A percentile compares a stretch with the other conserved stretches of the same genome.
Conservation (phyloP, 37 sponge, comb jelly and placozoan genomes). For the Petrosia ficiformis region DNA sequence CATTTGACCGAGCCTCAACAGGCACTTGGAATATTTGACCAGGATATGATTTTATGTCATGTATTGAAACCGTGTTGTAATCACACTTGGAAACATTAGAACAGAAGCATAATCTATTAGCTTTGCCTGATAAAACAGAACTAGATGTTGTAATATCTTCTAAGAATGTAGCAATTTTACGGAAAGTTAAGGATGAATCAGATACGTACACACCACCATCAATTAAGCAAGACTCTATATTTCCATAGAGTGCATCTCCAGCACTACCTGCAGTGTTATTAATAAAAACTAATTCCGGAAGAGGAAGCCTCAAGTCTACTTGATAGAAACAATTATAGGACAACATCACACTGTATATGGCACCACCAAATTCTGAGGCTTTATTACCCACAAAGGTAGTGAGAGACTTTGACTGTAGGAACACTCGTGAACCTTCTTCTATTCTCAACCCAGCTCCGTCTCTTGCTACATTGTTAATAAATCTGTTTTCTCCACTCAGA, state of each 20-base stretch:
- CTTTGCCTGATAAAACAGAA: not conserved
- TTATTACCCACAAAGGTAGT: not conserved
- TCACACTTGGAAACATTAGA: not conserved
- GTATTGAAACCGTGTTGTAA: not conserved
- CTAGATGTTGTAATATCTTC: not conserved
- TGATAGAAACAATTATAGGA: constrained; percentile 9
- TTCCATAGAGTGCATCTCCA: constrained; percentile 3
- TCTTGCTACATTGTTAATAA: not conserved
- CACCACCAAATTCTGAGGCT: constrained; percentile 10
- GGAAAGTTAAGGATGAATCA: not conserved
- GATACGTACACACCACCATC: not conserved
- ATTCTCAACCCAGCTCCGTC: not conserved
- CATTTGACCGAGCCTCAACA: not conserved
- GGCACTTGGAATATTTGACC: not conserved
- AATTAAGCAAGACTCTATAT: not conserved
- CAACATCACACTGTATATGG: not conserved
- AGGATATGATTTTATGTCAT: not conserved
- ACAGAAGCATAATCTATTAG: not conserved
- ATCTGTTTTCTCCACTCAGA: not conserved
- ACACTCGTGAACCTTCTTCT: constrained; percentile 4
- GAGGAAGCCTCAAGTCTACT: not conserved
- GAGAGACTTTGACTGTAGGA: not conserved
- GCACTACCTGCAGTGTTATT: constrained; percentile 1
- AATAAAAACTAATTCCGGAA: not conserved
- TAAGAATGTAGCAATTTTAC: not conserved